A percentile compares a stretch with the other conserved stretches of the same genome.
phyloP scores from a whole-genome alignment of 2,888 invertebrate species.

The Anagyrus pseudococci region DNA sequence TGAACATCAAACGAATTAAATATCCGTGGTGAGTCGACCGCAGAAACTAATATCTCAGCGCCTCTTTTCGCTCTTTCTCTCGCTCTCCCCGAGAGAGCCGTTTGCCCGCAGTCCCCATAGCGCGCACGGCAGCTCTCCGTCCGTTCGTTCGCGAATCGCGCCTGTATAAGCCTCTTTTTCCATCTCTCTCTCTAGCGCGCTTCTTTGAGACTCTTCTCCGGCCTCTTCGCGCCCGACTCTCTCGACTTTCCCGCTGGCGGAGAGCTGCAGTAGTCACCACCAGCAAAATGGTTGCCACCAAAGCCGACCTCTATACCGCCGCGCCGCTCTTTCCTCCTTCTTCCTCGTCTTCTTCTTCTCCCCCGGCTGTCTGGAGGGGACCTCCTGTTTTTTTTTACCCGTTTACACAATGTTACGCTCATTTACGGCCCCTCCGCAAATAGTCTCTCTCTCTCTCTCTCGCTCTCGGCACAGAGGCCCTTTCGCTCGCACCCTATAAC shows the following conservation, averaged over 20 bases:
- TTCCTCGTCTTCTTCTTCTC: slow-evolving; percentile 16
- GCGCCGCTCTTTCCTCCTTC: slow-evolving; percentile 33
- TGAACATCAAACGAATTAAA: slow-evolving; percentile 63
- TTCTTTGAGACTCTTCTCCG: slow-evolving; percentile 24
- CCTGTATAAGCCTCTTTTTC: slow-evolving; percentile 19
- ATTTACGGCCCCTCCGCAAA: no score
- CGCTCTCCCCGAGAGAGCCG: no score
- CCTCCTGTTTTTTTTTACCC: slow-evolving; percentile 22
- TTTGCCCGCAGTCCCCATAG: no score
- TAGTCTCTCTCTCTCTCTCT: no score
- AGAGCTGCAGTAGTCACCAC: slow-evolving; percentile 31
- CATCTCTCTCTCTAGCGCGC: slow-evolving; percentile 22
- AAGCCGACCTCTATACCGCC: slow-evolving; percentile 28
- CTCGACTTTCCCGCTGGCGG: neutral
- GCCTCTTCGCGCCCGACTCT: neutral
- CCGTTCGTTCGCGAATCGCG: slow-evolving; percentile 23
- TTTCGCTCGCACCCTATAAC: no score
- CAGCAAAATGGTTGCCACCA: slow-evolving; percentile 36
- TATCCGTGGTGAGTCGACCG: slow-evolving; percentile 61
- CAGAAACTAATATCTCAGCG: slow-evolving; percentile 61
- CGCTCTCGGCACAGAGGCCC: no score
- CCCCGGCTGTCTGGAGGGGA: no score
- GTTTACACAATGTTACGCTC: no score
- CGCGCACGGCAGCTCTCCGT: no score
- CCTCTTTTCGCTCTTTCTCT: slow-evolving; percentile 41